Percentiles rank a stretch among this genome's conserved stretches.
phyloP scores from a whole-genome alignment of 2,113 vertebrate genomes.

The Corynorhinus townsendii region DNA sequence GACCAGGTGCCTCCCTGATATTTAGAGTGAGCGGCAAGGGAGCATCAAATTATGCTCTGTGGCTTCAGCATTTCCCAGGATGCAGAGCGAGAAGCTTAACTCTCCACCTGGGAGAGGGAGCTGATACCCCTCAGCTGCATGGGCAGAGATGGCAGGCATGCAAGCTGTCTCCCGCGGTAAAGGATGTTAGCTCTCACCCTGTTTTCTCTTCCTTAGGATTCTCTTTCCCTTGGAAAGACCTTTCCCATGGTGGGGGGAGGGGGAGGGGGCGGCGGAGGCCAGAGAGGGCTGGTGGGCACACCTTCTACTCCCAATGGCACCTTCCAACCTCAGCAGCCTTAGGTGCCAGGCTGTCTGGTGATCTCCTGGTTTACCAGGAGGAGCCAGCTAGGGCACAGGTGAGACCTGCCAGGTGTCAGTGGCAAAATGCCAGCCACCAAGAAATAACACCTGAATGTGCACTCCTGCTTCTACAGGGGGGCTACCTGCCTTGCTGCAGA shows the following conservation, averaged over 20 bases:
- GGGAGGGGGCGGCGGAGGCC: no score
- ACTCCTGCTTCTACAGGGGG: neutral
- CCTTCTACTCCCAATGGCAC: neutral
- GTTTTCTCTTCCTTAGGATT: neutral
- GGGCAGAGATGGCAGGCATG: neutral
- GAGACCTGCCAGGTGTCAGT: neutral
- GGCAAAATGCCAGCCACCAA: neutral
- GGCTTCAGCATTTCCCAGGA: neutral
- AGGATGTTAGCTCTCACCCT: neutral
- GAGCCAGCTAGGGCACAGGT: no score
- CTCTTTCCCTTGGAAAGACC: neutral
- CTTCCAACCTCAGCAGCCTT: neutral
- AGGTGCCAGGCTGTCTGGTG: neutral
- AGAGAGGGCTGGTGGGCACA: neutral
- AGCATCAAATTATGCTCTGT: neutral
- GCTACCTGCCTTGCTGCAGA: no score
- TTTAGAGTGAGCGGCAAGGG: neutral
- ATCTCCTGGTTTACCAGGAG: neutral
- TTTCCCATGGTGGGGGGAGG: neutral
- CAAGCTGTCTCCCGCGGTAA: neutral
- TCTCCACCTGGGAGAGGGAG: neutral
- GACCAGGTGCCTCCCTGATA: neutral
- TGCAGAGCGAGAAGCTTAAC: neutral
- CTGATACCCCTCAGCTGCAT: neutral
- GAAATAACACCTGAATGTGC: rapidly evolving